These are phyloP conservation scores for Dolichallabes microphthalmus DNA, from an alignment of 2,113 vertebrate genomes.

Conservation along the genomic window DNA sequence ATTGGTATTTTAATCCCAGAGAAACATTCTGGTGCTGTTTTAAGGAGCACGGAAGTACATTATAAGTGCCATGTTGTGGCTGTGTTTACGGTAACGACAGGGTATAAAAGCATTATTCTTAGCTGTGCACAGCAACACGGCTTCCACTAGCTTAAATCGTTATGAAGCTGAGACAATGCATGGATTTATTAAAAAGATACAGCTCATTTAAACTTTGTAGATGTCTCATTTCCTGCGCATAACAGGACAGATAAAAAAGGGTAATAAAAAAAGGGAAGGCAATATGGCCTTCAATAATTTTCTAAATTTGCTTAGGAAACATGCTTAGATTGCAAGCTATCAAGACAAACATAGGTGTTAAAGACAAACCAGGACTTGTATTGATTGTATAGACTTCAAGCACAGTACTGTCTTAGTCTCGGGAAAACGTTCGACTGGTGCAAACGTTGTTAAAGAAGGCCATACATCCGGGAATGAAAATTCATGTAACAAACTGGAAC, in stretches of 20 bases:
- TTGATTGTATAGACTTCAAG: no score
- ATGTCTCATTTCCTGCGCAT: no score
- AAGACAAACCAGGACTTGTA: no score
- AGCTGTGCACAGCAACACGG: background rate
- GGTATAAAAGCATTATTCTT: slow-evolving; percentile 8
- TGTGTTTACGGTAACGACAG: background rate
- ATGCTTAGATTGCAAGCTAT: background rate
- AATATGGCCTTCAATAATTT: background rate
- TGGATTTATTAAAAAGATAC: background rate
- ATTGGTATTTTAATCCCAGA: slow-evolving; percentile 1
- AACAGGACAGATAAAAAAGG: no score
- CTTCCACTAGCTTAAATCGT: background rate
- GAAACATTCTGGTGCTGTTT: background rate
- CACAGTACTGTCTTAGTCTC: no score
- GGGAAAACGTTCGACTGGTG: no score
- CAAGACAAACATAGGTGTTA: no score
- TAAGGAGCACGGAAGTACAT: background rate
- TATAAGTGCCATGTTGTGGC: slow-evolving; percentile 1
- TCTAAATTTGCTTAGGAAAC: background rate
- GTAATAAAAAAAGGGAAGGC: no score
- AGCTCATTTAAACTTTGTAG: background rate
- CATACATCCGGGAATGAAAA: no score
- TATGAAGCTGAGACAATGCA: background rate
- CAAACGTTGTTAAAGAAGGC: no score
- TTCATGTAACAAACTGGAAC: no score